These are phyloP conservation scores for Avahi laniger DNA, from an alignment of 2,797 vertebrate genomes.

Conservation along the genomic window DNA sequence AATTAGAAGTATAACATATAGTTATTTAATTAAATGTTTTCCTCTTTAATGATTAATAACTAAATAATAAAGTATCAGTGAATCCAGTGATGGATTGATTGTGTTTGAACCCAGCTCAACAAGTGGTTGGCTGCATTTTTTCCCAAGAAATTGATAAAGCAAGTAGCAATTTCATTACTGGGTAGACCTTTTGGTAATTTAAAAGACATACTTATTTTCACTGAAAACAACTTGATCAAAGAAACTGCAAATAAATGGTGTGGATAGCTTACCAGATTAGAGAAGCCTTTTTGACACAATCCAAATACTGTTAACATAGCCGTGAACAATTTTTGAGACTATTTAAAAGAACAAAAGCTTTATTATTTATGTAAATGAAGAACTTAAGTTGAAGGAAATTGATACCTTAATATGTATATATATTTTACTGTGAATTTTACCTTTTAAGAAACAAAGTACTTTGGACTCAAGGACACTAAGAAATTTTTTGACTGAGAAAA, in stretches of 20 bases:
- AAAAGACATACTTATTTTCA: conserved; percentile 22
- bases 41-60: conserved; percentile 27
- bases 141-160: background rate
- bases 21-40: background rate
- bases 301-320: background rate
- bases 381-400: background rate
- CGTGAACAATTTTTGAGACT: background rate
- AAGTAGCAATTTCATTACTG: conserved; percentile 17
- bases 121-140: background rate
- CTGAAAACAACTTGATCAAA: background rate
- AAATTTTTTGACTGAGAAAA: background rate
- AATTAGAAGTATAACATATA: background rate
- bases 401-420: background rate
- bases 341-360: background rate
- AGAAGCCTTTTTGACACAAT: conserved; percentile 13
- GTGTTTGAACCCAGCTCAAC: background rate
- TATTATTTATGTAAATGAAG: conserved; percentile 20
- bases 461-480: background rate
- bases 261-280: background rate
- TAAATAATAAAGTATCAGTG: background rate
- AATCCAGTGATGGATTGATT: conserved; percentile 14
- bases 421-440: background rate
- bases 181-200: conserved; percentile 8
- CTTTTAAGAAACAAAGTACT: background rate
- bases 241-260: conserved; percentile 18